Base-by-base conservation (phyloP, 2,888 invertebrate genomes). In the Lycocerus yunnanus region DNA sequence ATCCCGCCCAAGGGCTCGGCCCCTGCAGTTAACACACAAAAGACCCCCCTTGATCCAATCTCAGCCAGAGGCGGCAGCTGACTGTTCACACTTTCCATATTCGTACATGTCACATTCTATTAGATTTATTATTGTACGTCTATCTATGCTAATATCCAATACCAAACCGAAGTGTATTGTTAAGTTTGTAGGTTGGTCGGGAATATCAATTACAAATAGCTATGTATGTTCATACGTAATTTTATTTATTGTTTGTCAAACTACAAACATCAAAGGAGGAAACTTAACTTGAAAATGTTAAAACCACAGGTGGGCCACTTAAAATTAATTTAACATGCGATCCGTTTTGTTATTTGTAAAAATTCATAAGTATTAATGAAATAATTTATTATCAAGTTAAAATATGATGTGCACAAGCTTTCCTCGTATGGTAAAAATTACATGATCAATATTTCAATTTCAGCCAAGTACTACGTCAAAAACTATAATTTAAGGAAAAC, bases 1-100 rank as follows among this genome's bases (percentile, higher is more conserved):
- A 82, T 82, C 83, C 82, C 84, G 85, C 84, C 84, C 83, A 81
- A 82, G 83, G 83, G 85, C 82, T 77, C 84, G 81, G 82, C 85
- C 85, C 84, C 84, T 83, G 82, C 83, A 84, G 84, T 85, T 85
- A 85, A 76, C 84, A 82, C 82, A 85, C 85, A 85, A 85, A 85
- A 81, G 84, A 81, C 80, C 83, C 84, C 84, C 84, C 84, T 82
- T 80, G 78, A 81, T 82, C 82, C 82, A 85, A 85, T 84, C 84
- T 84, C 84, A 78, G 81, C 79, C 78, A 79, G 80, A 78, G 79
- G 80, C 81, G 80, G 81, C 83, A 84, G 84, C 83, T 84, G 84
- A 84, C 82, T 83, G 84, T 84, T 84, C 83, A 84, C 84, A 83
- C 84, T 83, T 84, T 81, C 75, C 77, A 73, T 74, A 75, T 73